phyloP scores from a whole-genome alignment of 1,140 invertebrate genomes.

The Drosophila sp. region DNA sequence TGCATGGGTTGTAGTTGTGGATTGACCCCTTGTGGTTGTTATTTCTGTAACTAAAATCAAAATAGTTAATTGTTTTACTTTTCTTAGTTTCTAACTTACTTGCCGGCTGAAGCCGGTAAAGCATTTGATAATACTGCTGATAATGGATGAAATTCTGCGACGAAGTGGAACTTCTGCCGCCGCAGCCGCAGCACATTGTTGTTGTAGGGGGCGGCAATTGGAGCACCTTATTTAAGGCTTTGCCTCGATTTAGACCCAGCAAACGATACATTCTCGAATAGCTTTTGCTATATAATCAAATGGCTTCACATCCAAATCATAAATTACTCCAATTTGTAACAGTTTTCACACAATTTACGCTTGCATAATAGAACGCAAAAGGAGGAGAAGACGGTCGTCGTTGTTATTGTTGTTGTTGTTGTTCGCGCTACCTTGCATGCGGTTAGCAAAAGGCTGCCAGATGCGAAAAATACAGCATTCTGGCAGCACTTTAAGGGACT shows the following conservation, averaged over 20 bases:
- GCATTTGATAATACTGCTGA: constrained; percentile 78
- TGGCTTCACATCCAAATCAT: constrained; percentile 2
- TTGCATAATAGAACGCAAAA: constrained; percentile 45
- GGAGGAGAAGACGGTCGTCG: neutral
- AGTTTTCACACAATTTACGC: constrained; percentile 46
- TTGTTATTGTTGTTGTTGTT: neutral
- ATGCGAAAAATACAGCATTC: neutral
- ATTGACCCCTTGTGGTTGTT: constrained; percentile 34
- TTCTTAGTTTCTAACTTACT: constrained; percentile 37
- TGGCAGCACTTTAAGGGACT: neutral
- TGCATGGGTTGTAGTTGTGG: constrained; percentile 65
- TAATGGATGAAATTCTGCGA: constrained; percentile 59
- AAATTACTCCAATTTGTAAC: constrained; percentile 22
- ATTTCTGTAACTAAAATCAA: constrained; percentile 7
- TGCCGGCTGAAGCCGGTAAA: constrained; percentile 63
- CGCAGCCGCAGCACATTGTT: constrained; percentile 49
- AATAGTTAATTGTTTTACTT: neutral
- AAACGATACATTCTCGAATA: constrained; percentile 65
- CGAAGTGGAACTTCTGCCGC: constrained; percentile 29
- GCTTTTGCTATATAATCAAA: constrained; percentile 30
- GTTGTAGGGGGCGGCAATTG: constrained; percentile 50
- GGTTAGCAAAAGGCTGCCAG: neutral
- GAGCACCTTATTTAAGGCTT: constrained; percentile 48
- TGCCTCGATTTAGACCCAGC: constrained; percentile 52
- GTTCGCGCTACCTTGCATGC: neutral